Percentiles rank a stretch among this genome's conserved stretches.
These are phyloP conservation scores for Pteronotus mesoamericanus DNA, from an alignment of 2,797 vertebrate species.

Conservation along the genomic window DNA sequence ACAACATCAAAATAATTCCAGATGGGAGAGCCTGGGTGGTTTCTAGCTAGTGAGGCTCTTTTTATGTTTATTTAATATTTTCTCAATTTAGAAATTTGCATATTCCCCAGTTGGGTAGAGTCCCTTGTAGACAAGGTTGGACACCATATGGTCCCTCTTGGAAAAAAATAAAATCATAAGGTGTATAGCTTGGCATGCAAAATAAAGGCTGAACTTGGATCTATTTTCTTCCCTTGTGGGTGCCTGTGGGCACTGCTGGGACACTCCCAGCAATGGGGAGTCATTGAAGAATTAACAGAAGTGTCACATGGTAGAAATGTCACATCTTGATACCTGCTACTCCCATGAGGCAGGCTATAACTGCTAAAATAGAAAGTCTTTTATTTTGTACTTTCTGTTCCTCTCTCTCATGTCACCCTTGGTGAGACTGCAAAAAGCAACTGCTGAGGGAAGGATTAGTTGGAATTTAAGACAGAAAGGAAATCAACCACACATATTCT, in stretches of 20 bases:
- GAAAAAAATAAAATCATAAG: background rate
- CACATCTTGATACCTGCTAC: background rate
- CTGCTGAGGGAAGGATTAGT: background rate
- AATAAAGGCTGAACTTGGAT: background rate
- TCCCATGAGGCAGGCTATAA: background rate
- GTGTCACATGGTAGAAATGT: background rate
- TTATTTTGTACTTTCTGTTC: background rate
- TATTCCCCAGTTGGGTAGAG: background rate
- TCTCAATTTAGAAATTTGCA: background rate
- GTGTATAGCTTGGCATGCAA: background rate
- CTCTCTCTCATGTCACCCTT: background rate
- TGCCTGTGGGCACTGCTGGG: background rate
- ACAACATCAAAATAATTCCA: background rate
- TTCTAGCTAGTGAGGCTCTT: background rate
- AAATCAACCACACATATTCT: background rate
- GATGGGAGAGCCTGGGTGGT: background rate
- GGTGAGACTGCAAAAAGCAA: background rate
- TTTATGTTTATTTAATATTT: background rate
- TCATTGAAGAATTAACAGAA: background rate
- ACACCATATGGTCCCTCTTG: background rate
- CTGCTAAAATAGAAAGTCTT: background rate
- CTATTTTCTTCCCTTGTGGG: background rate
- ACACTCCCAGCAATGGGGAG: background rate
- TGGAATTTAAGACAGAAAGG: background rate
- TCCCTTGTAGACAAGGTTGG: background rate